Percentiles rank a stretch among this genome's conserved stretches.
Conservation (phyloP, 2,113 vertebrate genomes). For the Prochilodus magdalenae region DNA sequence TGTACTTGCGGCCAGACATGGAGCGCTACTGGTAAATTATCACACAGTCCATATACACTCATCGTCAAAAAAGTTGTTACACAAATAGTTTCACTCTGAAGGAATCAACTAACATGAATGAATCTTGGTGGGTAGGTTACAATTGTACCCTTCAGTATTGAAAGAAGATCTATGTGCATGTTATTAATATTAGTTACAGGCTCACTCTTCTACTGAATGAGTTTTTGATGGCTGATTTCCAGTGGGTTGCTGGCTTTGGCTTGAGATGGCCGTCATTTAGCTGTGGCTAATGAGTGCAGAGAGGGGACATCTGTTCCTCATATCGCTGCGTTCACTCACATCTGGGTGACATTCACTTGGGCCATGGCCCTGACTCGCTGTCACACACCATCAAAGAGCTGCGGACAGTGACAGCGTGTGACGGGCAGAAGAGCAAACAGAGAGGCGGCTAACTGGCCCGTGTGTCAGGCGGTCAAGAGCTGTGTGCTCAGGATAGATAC, state of each 20-base stretch:
- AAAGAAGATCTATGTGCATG: neutral
- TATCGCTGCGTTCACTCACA: constrained; percentile 38
- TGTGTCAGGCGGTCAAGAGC: constrained; percentile 14
- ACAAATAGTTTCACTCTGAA: too few relatives aligned
- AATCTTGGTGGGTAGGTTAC: too few relatives aligned
- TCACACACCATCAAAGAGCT: constrained; percentile 45
- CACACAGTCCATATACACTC: too few relatives aligned
- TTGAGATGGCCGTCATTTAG: constrained; percentile 26
- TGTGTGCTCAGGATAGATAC: constrained; percentile 4
- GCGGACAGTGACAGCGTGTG: constrained; percentile 33
- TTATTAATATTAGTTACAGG: neutral
- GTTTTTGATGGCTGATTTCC: neutral
- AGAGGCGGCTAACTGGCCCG: constrained; percentile 7
- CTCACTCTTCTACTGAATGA: neutral
- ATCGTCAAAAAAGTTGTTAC: too few relatives aligned
- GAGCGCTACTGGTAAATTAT: too few relatives aligned
- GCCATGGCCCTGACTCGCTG: constrained; percentile 37
- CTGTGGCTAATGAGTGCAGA: constrained; percentile 43
- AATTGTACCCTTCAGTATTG: too few relatives aligned
- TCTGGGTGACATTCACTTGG: constrained; percentile 44
- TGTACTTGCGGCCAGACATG: too few relatives aligned
- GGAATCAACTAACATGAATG: too few relatives aligned
- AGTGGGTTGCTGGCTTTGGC: neutral
- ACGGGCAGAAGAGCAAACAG: constrained; percentile 36
- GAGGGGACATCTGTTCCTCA: constrained; percentile 46